Base-by-base conservation (phyloP, 2,113 vertebrate species). In the Conger conger region DNA sequence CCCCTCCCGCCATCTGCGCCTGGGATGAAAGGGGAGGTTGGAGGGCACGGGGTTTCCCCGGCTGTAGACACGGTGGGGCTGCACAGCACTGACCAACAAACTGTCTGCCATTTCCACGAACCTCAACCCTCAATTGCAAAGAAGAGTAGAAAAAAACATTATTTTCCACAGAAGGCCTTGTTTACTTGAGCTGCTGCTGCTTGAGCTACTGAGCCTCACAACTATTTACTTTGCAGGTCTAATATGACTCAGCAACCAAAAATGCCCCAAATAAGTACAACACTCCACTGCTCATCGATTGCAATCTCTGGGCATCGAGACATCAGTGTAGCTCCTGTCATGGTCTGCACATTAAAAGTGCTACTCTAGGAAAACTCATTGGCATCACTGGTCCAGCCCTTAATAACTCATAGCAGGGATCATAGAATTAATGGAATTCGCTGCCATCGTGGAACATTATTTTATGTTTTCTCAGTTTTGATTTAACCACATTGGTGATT, bases 211-310 rank as follows among this genome's bases (percentile, higher is more conserved):
- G 87, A 85, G 86, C 87, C 88, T 30, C 76, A 87, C 86, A 87
- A 63, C 86, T 84, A n/a, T 86, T 84, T 80, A 85, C 35, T 80
- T 87, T 85, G 76, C 54, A 87, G 83, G 86, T 81, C 38, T 76
- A 85, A 82, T 87, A 90, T 90, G 88, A 90, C 86, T 90, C 86
- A 89, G 86, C 86, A 83, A 87, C 87, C 86, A 88, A 86, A 82
- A 88, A 85, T 87, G 84, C 76, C 88, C 89, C 84, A 89, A 84
- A 86, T 88, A 76, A 86, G 83, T 18, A 23, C 77, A 83, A 30
- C 57, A 68, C n/a, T 68, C 18, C 18, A n/a, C 60, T 18, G 27
- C 60, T 77, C 38, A 38, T 78, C 23, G 76, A 78, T 78, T 78
- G 63, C 63, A 38, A 83, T 63, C 63, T 42, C 27, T 76, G 82